Conservation (phyloP, 1,140 invertebrate species). For the Rhopalosiphum padi region DNA sequence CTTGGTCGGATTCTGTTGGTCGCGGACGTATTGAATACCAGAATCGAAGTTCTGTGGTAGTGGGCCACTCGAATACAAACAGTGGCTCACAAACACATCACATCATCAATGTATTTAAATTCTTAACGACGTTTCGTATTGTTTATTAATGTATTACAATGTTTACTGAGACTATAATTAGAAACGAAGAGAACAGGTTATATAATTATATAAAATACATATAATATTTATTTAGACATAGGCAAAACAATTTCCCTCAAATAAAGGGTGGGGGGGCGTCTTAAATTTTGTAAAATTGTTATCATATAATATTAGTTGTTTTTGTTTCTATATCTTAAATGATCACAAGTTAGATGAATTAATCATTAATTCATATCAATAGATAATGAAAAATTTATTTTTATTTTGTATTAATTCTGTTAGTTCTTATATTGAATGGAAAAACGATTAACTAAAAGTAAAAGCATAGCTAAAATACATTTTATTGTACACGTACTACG, state of each 20-base stretch:
- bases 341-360: neutral
- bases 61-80: constrained; percentile 29
- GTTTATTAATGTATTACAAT: too few species aligned
- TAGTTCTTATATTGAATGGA: neutral
- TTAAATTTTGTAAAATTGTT: neutral
- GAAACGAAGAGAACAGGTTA: neutral
- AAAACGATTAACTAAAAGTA: neutral
- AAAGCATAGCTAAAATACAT: neutral
- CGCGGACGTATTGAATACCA: neutral
- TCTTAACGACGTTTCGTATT: neutral
- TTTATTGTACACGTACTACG: too few species aligned
- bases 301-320: neutral
- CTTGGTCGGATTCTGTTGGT: neutral
- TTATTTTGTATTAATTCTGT: neutral
- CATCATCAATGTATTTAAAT: constrained; percentile 22
- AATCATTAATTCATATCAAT: neutral
- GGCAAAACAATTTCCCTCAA: neutral
- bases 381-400: neutral
- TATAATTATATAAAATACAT: neutral
- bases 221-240: neutral
- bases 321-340: neutral
- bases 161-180: neutral
- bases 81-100: constrained; percentile 47
- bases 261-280: neutral
- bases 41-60: constrained; percentile 45